Conservation (phyloP, 2,113 vertebrate genomes). For the Myotis brandtii region DNA sequence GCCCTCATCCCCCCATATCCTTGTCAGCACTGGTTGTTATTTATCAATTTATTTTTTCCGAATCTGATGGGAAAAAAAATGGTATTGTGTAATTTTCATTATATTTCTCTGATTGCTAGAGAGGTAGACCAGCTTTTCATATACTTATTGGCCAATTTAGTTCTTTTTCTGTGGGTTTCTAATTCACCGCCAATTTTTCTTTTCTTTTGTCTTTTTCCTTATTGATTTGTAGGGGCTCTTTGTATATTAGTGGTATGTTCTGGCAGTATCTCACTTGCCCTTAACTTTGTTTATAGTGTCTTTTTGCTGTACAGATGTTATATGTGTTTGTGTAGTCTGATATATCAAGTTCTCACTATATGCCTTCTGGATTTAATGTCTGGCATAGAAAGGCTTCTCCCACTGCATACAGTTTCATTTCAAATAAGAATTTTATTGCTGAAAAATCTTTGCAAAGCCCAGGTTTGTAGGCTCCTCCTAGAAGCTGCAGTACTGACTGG, state of each 20-base stretch:
- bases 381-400: constrained; percentile 51
- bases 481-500: constrained; percentile 1
- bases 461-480: background rate
- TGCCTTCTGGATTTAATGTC: constrained; percentile 64
- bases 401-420: constrained; percentile 56
- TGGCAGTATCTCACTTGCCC: constrained; percentile 26
- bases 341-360: constrained; percentile 61
- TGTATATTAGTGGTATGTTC: constrained; percentile 72
- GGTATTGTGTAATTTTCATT: constrained; percentile 52
- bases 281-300: constrained; percentile 48
- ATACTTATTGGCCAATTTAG: constrained; percentile 64
- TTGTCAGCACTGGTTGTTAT: constrained; percentile 65
- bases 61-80: constrained; percentile 70
- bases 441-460: constrained; percentile 36
- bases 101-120: constrained; percentile 58
- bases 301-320: constrained; percentile 60
- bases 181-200: constrained; percentile 56
- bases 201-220: constrained; percentile 68
- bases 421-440: constrained; percentile 70
- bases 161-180: constrained; percentile 64
- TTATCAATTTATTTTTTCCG: constrained; percentile 69
- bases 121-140: constrained; percentile 66
- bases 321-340: constrained; percentile 31
- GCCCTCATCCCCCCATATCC: constrained; percentile 40
- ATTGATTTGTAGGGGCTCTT: constrained; percentile 79